Base-by-base conservation (phyloP, 2,797 vertebrate genomes). In the Siniperca undulata region DNA sequence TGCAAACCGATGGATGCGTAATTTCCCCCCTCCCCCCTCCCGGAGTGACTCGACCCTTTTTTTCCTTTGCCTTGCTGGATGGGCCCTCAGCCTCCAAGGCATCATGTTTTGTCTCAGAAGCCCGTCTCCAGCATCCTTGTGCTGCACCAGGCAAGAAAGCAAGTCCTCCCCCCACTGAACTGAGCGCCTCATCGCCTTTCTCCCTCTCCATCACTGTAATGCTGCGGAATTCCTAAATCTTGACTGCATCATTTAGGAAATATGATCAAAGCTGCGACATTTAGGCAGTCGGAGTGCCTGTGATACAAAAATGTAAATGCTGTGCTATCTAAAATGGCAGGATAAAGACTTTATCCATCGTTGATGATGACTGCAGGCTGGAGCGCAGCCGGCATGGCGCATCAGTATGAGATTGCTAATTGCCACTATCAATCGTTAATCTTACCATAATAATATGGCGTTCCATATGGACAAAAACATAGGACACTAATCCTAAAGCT, bases 31-130 rank as follows among this genome's bases (percentile, higher is more conserved):
- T 12, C 73, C 66, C 81, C 92, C 84, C 86, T 74, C 91, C 82
- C 86, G 77, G 89, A 95, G 91, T 96, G 95, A 96, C 96, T 96
- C 95, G 94, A 96, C 95, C 95, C 91, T 96, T 94, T 96, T 95
- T 95, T 92, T 80, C 78, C 88, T 93, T 88, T 88, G 86, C 93
- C 89, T 91, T 78, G 88, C 85, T 95, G 92, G 92, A 92, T 92
- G 92, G 94, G 93, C 94, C 94, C 93, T 93, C 92, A 94, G 95
- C 93, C 95, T 95, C 94, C 93, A 82, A 95, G 94, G 94, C 95
- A 95, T 95, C 94, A 80, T 95, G 95, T 96, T 96, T 96, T 95
- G 95, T 95, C 95, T 96, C 93, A 80, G 88, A 95, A 91, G 89
- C 68, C 88, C 84, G 92, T 95, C 93, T 95, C 90, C 92, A 93